Conservation (phyloP, 1,140 invertebrate species). For the Ceratoteleas bidentatus region DNA sequence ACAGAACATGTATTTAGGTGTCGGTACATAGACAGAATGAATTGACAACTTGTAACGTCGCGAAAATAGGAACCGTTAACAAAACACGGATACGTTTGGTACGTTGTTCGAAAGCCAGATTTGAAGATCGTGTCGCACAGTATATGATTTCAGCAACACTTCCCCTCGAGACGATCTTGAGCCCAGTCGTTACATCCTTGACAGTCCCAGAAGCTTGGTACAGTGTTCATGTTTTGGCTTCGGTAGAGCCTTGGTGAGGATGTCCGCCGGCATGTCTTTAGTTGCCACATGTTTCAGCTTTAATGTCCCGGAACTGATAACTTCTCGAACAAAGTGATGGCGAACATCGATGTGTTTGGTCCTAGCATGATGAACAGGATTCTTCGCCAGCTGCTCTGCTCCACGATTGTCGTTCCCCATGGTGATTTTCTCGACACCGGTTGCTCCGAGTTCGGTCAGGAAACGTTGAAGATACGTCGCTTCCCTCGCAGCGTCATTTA, state of each 20-base stretch:
- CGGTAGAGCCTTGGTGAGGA: background rate
- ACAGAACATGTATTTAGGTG: too few relatives aligned
- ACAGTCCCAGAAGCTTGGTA: background rate
- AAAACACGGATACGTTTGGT: too few relatives aligned
- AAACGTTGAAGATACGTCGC: background rate
- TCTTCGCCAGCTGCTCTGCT: background rate
- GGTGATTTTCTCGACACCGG: background rate
- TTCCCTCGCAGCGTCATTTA: background rate
- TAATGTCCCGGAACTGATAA: background rate
- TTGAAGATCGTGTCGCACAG: background rate
- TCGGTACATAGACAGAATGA: too few relatives aligned
- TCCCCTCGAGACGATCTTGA: background rate
- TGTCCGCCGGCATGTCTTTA: background rate
- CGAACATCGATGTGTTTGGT: background rate
- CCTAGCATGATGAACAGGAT: background rate
- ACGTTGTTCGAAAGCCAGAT: too few relatives aligned
- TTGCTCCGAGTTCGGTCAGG: background rate
- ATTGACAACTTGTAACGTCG: too few relatives aligned
- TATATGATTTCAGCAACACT: background rate
- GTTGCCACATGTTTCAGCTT: background rate
- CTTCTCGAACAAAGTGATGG: background rate
- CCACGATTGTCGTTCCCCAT: background rate
- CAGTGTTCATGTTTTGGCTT: slow-evolving; percentile 1
- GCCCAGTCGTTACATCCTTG: background rate
- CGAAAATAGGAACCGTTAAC: too few relatives aligned